These are phyloP conservation scores for Orestias chungarensis DNA, from an alignment of 2,797 vertebrate species.

Conservation along the genomic window DNA sequence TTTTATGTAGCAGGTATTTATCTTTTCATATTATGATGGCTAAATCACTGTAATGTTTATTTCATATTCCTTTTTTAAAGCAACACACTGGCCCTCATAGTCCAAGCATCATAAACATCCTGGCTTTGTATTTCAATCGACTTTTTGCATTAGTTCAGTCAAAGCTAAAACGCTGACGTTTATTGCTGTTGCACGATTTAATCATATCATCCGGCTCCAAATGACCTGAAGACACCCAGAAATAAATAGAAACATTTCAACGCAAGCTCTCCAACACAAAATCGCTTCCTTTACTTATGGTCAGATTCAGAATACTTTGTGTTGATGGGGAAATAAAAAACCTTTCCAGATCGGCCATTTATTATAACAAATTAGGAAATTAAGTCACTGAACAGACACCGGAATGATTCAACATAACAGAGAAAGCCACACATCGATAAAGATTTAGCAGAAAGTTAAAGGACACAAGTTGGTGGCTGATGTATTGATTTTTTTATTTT, in stretches of 20 bases:
- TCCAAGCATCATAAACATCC: not conserved
- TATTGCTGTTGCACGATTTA: not conserved
- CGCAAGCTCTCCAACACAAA: not conserved
- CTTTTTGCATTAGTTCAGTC: not conserved
- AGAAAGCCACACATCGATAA: not conserved
- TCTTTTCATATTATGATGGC: no score
- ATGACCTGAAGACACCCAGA: not conserved
- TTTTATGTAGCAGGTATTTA: not conserved
- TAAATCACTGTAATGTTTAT: not conserved
- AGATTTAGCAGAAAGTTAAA: not conserved
- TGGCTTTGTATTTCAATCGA: not conserved
- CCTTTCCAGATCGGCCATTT: not conserved
- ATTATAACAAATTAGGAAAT: not conserved
- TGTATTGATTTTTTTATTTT: not conserved
- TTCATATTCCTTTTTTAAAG: not conserved
- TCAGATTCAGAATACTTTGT: not conserved
- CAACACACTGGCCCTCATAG: not conserved
- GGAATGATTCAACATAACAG: not conserved
- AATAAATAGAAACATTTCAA: not conserved
- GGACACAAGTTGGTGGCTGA: not conserved
- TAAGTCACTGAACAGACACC: not conserved
- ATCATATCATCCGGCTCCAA: not conserved
- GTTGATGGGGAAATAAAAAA: not conserved
- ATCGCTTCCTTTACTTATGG: not conserved
- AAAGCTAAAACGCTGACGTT: not conserved